Conservation (phyloP, 2,797 vertebrate genomes). For the Oreonectes daqikongensis region DNA sequence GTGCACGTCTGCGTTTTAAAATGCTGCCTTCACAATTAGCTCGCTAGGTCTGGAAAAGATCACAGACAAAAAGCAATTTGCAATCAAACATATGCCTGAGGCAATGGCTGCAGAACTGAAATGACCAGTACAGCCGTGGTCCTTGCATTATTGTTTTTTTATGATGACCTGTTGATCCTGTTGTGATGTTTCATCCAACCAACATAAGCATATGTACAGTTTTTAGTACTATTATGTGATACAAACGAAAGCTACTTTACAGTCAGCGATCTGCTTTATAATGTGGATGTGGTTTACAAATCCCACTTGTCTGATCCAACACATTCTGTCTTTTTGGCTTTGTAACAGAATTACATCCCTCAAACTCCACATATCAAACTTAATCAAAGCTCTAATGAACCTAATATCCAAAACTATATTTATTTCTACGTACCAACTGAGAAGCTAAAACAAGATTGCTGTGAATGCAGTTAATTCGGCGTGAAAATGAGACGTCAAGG, state of each 20-base stretch:
- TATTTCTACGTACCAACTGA: background rate
- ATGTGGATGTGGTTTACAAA: background rate
- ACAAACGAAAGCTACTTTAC: no score
- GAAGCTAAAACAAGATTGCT: background rate
- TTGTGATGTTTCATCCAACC: background rate
- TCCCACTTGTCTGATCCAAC: no score
- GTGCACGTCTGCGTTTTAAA: background rate
- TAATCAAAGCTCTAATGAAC: background rate
- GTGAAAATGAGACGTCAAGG: background rate
- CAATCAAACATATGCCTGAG: background rate
- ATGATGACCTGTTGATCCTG: background rate
- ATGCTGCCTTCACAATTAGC: background rate
- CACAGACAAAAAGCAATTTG: background rate
- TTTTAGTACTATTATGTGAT: background rate
- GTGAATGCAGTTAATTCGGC: background rate
- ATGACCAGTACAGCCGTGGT: background rate
- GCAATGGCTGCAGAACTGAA: background rate
- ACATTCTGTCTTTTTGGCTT: background rate
- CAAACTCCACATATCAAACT: background rate
- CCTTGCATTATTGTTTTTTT: background rate
- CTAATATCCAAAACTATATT: background rate
- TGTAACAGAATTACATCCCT: background rate
- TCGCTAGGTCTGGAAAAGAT: background rate
- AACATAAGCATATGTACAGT: background rate
- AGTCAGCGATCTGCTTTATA: background rate